Conservation (phyloP, 2,888 invertebrate genomes). For the Tethea ocularis region DNA sequence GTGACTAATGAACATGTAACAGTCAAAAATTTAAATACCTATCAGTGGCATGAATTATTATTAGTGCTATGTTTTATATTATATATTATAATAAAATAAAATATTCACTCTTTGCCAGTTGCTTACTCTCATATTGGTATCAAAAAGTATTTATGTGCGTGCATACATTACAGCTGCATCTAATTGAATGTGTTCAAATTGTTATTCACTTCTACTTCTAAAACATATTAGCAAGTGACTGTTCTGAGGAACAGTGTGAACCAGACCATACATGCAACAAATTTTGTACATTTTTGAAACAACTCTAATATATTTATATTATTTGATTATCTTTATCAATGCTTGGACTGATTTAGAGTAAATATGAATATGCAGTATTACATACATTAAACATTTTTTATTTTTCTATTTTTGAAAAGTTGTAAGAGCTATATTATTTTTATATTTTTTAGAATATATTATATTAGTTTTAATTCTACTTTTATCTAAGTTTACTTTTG, state of each 20-base stretch:
- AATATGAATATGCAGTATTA: constrained; percentile 80
- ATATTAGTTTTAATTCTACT: constrained; percentile 55
- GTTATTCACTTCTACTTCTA: constrained; percentile 41
- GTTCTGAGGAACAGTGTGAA: constrained; percentile 51
- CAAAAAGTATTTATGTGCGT: no score
- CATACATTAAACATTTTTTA: constrained; percentile 67
- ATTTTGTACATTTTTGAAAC: constrained; percentile 42
- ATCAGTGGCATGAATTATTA: no score
- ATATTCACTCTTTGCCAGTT: no score
- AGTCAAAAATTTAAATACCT: no score
- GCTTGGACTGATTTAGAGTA: constrained; percentile 81
- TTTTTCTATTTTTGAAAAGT: constrained; percentile 72
- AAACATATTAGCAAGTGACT: constrained; percentile 38
- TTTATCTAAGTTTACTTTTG: constrained; percentile 46
- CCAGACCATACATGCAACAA: constrained; percentile 48
- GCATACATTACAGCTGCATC: no score
- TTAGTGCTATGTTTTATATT: no score
- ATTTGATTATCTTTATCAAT: constrained; percentile 64
- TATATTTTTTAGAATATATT: constrained; percentile 66
- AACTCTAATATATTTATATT: constrained; percentile 44
- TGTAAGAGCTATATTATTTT: constrained; percentile 76
- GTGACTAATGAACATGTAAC: no score
- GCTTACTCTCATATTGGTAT: no score
- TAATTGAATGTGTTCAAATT: constrained; percentile 59
- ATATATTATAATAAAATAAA: no score